phyloP scores from a whole-genome alignment of 2,797 vertebrate species.

The Epinephelus coioides region DNA sequence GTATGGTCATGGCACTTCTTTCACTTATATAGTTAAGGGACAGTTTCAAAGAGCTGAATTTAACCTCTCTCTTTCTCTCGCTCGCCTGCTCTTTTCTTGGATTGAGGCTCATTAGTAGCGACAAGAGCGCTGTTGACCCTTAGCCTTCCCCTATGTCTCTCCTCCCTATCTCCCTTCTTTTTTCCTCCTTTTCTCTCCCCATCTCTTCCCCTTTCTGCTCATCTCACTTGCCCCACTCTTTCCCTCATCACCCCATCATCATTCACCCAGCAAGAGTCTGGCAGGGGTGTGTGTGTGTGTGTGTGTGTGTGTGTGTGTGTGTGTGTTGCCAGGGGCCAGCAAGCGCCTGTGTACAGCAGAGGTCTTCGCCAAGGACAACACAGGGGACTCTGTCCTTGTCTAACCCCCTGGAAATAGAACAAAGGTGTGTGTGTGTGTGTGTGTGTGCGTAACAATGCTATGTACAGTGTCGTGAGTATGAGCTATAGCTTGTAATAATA shows the following conservation, averaged over 20 bases:
- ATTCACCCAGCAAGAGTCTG: slow-evolving; percentile 76
- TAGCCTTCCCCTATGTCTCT: slow-evolving; percentile 47
- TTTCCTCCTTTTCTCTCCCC: slow-evolving; percentile 3
- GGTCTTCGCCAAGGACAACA: slow-evolving; percentile 80
- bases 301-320: slow-evolving; percentile 13
- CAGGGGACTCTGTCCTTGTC: slow-evolving; percentile 79
- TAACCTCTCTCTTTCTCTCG: slow-evolving; percentile 15
- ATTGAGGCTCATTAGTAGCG: slow-evolving; percentile 63
- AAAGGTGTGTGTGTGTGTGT: slow-evolving; percentile 46
- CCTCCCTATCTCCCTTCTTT: slow-evolving; percentile 25
- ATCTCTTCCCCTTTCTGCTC: slow-evolving; percentile 46
- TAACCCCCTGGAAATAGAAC: slow-evolving; percentile 74
- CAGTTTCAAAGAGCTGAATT: slow-evolving; percentile 25
- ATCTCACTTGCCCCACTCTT: slow-evolving; percentile 62
- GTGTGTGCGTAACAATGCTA: slow-evolving; percentile 32
- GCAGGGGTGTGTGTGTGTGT: slow-evolving; percentile 49
- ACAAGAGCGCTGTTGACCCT: slow-evolving; percentile 68
- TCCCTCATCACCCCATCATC: slow-evolving; percentile 74
- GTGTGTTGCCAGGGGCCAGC: slow-evolving; percentile 61
- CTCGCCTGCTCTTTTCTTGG: slow-evolving; percentile 4
- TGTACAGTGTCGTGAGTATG: slow-evolving; percentile 57
- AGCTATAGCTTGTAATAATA: slow-evolving; percentile 71
- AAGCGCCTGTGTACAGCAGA: slow-evolving; percentile 66
- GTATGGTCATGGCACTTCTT: slow-evolving; percentile 18
- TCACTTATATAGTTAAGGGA: slow-evolving; percentile 27